Conservation (phyloP, 2,113 vertebrate genomes). For the Takifugu bimaculatus region DNA sequence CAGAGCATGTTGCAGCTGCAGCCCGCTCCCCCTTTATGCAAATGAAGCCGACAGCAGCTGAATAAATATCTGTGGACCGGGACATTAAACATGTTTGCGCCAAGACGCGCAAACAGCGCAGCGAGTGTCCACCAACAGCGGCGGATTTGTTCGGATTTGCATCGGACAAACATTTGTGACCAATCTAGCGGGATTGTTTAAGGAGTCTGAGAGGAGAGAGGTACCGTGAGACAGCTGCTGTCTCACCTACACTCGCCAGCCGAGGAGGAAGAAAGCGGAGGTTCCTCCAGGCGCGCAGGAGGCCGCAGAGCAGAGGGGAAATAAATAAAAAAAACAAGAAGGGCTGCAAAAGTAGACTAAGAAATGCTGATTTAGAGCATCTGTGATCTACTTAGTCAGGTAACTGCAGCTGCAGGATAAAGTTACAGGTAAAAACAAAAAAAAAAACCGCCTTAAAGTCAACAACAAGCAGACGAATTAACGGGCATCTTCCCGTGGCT, state of each 20-base stretch:
- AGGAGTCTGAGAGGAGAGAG: slow-evolving; percentile 45
- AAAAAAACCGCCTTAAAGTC: no score
- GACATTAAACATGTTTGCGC: slow-evolving; percentile 66
- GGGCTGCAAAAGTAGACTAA: no score
- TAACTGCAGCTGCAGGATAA: background rate
- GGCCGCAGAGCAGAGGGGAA: background rate
- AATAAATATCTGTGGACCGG: slow-evolving; percentile 65
- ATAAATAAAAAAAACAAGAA: background rate
- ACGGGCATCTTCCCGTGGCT: slow-evolving; percentile 1
- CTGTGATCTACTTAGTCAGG: background rate
- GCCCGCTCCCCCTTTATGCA: slow-evolving; percentile 45
- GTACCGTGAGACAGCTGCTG: slow-evolving; percentile 37
- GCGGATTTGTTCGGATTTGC: slow-evolving; percentile 72
- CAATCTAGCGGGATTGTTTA: slow-evolving; percentile 52
- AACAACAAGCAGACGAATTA: no score
- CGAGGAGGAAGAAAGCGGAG: background rate
- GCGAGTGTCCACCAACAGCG: slow-evolving; percentile 60
- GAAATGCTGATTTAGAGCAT: background rate
- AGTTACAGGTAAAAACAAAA: background rate
- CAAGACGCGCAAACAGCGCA: slow-evolving; percentile 59
- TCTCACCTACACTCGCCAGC: background rate
- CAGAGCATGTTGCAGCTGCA: slow-evolving; percentile 40
- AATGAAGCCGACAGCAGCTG: slow-evolving; percentile 68
- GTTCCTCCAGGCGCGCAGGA: slow-evolving; percentile 10
- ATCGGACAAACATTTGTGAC: slow-evolving; percentile 70